These are phyloP conservation scores for Cheilosia scutellata DNA, from an alignment of 2,888 invertebrate species.

Conservation along the genomic window DNA sequence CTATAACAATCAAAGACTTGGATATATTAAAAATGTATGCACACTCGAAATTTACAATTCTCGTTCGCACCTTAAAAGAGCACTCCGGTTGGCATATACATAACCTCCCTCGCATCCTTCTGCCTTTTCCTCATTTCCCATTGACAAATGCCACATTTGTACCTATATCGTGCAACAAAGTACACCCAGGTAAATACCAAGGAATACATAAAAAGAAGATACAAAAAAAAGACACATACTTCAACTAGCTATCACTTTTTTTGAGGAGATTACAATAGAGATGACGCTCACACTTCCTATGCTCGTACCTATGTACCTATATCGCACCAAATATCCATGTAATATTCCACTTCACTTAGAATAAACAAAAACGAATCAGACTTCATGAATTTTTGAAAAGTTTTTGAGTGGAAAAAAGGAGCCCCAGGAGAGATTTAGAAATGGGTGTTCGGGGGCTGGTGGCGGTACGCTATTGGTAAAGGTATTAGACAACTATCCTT, in stretches of 20 bases:
- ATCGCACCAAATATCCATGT: constrained; percentile 69
- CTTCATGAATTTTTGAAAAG: constrained; percentile 76
- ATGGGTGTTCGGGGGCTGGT: constrained; percentile 13
- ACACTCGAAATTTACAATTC: constrained; percentile 67
- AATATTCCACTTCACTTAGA: constrained; percentile 75
- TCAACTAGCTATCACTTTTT: constrained; percentile 66
- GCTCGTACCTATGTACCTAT: background rate
- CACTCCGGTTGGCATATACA: constrained; percentile 34
- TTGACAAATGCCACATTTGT: constrained; percentile 61
- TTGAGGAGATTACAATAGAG: constrained; percentile 66
- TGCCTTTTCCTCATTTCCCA: constrained; percentile 7
- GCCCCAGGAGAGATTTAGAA: constrained; percentile 64
- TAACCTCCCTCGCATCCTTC: constrained; percentile 1
- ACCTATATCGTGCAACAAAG: constrained; percentile 14
- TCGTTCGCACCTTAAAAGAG: constrained; percentile 63
- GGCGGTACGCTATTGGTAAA: constrained; percentile 48
- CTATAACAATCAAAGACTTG: constrained; percentile 47
- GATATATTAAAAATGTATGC: constrained; percentile 65
- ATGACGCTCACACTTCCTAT: constrained; percentile 23
- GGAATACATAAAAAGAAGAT: constrained; percentile 8
- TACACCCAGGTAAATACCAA: constrained; percentile 15
- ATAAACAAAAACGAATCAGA: constrained; percentile 76
- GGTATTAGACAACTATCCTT: constrained; percentile 73
- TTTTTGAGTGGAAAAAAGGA: constrained; percentile 76
- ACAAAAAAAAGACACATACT: constrained; percentile 31